Base-by-base conservation (phyloP, 2,797 vertebrate genomes). In the Hippocampus kuda region DNA sequence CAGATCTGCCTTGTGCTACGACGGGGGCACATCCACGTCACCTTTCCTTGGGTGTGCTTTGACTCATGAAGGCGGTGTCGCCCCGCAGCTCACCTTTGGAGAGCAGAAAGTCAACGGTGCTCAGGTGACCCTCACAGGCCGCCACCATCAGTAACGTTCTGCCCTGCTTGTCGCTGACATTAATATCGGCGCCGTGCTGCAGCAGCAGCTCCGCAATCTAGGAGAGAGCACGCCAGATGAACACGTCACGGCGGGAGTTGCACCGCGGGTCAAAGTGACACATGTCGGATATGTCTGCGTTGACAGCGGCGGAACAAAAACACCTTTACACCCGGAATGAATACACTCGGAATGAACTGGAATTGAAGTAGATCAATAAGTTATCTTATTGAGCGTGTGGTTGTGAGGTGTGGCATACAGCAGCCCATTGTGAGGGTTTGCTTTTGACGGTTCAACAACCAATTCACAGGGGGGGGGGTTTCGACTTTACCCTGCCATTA, bases 111-210 rank as follows among this genome's bases (percentile, higher is more conserved):
- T 99, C 94, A 9, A 95, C 95, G 0, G 97, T 99, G 83, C 89
- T 95, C 85, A 98, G 77, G 84, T 98, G 96, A 30, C 97, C 97
- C 88, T 99, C 97, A 26, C 95, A 97, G 41, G 96, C 89, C 3
- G 96, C 96, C 86, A 99, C 95, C 97, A 99, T 99, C 59, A 99
- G 93, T 0, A 98, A 92, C 0, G 96, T 98, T 75, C 97, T 90
- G 70, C 96, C 96, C 88, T 98, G 96, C 83, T 93, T 98, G 90
- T 99, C 97, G 5, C 93, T 95, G 66, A 93, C 73, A 76, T 98
- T 98, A 69, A 98, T 93, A 26, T 98, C 94, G 10, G 94, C 94
- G 22, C 95, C 94, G 0, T 75, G 90, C 68, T 94, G 89, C 85
- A 98, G 74, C 30, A 99, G 90, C 79, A 96, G 79, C 68, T 94